Conservation (phyloP, 1,140 invertebrate species). For the Caenorhabditis tropicalis region DNA sequence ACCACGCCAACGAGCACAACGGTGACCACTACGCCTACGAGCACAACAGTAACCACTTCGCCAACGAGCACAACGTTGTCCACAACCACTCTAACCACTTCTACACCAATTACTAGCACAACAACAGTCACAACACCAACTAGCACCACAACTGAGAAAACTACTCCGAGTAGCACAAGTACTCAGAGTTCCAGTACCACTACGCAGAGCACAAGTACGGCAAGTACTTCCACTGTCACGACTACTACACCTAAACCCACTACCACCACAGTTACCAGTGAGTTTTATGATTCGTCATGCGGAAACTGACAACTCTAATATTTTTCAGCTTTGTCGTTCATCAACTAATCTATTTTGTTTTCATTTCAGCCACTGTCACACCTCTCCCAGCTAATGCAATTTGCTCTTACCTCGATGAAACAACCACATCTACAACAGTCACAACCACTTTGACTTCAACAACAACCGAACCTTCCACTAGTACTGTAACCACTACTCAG, state of each 20-base stretch:
- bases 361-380: neutral
- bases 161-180: no score
- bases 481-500: neutral
- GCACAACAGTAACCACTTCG: neutral
- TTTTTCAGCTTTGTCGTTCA: no score
- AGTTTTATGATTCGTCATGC: neutral
- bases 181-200: neutral
- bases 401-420: constrained; percentile 13
- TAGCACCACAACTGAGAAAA: no score
- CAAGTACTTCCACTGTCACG: neutral
- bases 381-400: neutral
- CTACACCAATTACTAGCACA: no score
- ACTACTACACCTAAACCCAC: neutral
- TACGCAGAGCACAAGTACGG: neutral
- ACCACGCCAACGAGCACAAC: neutral
- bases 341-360: neutral
- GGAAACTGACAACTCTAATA: no score
- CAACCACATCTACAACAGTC: neutral
- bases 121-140: neutral
- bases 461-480: neutral
- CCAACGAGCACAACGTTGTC: neutral
- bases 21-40: neutral
- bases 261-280: neutral
- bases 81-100: no score
- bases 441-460: neutral